These are phyloP conservation scores for Zelostemma sp. DNA, from an alignment of 1,140 invertebrate species.

Conservation along the genomic window DNA sequence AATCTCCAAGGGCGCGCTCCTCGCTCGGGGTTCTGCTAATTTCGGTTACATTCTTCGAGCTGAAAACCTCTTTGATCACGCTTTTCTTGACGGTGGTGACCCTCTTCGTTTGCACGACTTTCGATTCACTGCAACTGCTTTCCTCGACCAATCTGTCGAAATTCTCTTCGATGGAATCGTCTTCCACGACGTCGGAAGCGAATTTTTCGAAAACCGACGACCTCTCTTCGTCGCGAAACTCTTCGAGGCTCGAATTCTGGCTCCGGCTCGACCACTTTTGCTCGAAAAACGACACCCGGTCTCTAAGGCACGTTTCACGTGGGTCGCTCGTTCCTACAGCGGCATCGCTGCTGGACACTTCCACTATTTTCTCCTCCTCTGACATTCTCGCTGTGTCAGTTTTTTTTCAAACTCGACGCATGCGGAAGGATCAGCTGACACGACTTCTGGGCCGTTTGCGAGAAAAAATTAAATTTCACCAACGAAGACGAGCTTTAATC, in stretches of 20 bases:
- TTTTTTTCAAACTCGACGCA: not conserved
- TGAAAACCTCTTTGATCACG: constrained; percentile 60
- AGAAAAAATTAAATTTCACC: no score
- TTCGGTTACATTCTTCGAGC: constrained; percentile 30
- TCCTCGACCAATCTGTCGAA: constrained; percentile 74
- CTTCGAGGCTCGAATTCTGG: constrained; percentile 60
- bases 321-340: constrained; percentile 49
- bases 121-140: constrained; percentile 74
- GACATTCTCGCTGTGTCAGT: not conserved
- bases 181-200: constrained; percentile 46
- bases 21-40: constrained; percentile 72
- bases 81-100: constrained; percentile 75
- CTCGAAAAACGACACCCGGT: constrained; percentile 83
- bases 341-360: constrained; percentile 1
- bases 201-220: constrained; percentile 48
- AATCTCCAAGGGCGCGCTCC: constrained; percentile 70
- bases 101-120: constrained; percentile 78
- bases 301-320: constrained; percentile 73
- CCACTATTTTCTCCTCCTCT: constrained; percentile 2
- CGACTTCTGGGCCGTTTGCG: no score
- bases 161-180: constrained; percentile 72
- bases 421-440: no score
- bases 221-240: constrained; percentile 34
- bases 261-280: constrained; percentile 76
- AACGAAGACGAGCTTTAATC: no score